Percentiles rank a stretch among this genome's conserved stretches.
These are phyloP conservation scores for Indri indri DNA, from an alignment of 2,113 vertebrate genomes.

Conservation along the genomic window DNA sequence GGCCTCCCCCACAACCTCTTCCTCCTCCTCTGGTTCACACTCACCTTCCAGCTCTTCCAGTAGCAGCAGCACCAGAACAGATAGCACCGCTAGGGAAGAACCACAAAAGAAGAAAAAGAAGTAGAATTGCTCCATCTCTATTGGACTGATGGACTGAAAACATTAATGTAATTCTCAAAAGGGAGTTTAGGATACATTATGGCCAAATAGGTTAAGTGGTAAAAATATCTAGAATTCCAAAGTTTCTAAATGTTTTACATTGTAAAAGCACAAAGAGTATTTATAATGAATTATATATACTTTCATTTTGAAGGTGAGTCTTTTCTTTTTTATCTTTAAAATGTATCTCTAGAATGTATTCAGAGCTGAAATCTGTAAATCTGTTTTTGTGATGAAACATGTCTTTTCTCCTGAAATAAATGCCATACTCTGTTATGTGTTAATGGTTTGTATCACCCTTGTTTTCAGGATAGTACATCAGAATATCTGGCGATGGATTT, in stretches of 20 bases:
- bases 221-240: conserved; percentile 71
- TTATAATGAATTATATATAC: conserved; percentile 68
- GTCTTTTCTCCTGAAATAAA: conserved; percentile 69
- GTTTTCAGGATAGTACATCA: conserved; percentile 46
- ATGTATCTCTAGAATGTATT: conserved; percentile 78
- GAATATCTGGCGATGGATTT: conserved; percentile 51
- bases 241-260: conserved; percentile 75
- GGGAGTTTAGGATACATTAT: conserved; percentile 38
- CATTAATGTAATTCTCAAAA: neutral
- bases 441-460: neutral
- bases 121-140: conserved; percentile 68
- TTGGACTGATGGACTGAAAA: conserved; percentile 53
- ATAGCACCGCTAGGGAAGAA: conserved; percentile 92
- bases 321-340: conserved; percentile 79
- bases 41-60: conserved; percentile 85
- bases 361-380: conserved; percentile 75
- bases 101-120: conserved; percentile 95
- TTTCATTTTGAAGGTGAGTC: conserved; percentile 80
- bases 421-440: conserved; percentile 29
- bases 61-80: conserved; percentile 87
- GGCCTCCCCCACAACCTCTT: conserved; percentile 83
- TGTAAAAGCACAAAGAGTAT: conserved; percentile 64
- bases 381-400: conserved; percentile 80
- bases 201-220: conserved; percentile 65
- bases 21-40: conserved; percentile 90